A percentile compares a stretch with the other conserved stretches of the same genome.
These are phyloP conservation scores for Parnassius mnemosyne DNA, from an alignment of 2,888 invertebrate genomes.

Conservation along the genomic window DNA sequence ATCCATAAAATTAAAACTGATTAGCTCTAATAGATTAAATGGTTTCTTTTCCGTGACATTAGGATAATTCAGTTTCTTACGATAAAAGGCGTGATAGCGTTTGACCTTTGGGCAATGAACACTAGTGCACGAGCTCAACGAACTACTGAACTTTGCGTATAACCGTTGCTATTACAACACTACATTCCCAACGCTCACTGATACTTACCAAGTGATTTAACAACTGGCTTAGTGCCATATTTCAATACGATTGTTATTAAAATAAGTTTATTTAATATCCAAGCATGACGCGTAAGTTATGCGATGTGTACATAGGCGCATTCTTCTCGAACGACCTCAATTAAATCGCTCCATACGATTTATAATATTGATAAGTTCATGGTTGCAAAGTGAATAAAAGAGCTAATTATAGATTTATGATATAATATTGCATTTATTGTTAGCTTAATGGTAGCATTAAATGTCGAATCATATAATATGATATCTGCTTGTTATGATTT, in stretches of 20 bases:
- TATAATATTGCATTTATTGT: conserved; percentile 22
- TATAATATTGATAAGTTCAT: conserved; percentile 27
- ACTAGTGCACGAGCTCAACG: conserved; percentile 59
- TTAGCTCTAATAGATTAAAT: background rate
- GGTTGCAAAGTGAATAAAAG: conserved; percentile 23
- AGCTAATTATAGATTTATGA: conserved; percentile 23
- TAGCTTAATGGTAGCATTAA: conserved; percentile 17
- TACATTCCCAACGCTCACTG: conserved; percentile 45
- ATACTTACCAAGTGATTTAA: conserved; percentile 40
- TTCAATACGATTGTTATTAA: conserved; percentile 35
- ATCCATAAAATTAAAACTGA: too few relatives aligned
- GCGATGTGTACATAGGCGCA: conserved; percentile 21
- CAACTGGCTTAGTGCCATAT: conserved; percentile 36
- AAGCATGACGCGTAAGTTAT: conserved; percentile 26
- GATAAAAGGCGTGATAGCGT: conserved; percentile 1
- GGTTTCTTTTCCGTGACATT: background rate
- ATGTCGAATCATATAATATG: background rate
- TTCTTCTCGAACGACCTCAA: conserved; percentile 24
- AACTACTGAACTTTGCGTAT: conserved; percentile 70
- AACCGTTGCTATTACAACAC: conserved; percentile 60
- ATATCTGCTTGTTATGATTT: too few relatives aligned
- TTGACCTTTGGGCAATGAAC: conserved; percentile 69
- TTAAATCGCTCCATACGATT: conserved; percentile 22
- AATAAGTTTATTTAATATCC: conserved; percentile 30
- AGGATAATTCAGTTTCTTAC: conserved; percentile 9